Evolutionary conservation across 37 sponge, comb jelly and placozoan genomes (phyloP).

Genomic region (Axinella damicornis): DNA sequence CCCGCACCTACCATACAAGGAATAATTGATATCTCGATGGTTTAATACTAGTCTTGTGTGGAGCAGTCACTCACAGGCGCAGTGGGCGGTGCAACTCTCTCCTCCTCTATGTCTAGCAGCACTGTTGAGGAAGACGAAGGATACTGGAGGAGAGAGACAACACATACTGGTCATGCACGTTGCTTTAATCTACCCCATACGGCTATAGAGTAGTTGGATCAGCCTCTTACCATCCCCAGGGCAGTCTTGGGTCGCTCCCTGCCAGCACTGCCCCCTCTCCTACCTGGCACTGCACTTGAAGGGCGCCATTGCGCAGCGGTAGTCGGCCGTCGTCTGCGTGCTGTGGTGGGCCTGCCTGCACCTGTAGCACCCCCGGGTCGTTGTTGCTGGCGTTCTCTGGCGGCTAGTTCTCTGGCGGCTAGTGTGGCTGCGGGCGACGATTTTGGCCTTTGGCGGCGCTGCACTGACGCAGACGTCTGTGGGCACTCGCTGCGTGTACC

Average conservation of each 20-base stretch:
- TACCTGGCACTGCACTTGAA: not conserved
- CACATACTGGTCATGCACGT: too few relatives aligned
- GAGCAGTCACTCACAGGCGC: constrained; percentile 8
- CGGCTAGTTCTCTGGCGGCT: constrained; percentile 21
- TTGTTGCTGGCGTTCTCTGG: not conserved
- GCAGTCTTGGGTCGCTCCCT: constrained; percentile 51
- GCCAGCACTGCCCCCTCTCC: not conserved
- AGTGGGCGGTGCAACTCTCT: constrained; percentile 10
- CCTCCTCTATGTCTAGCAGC: constrained; percentile 24
- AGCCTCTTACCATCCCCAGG: constrained; percentile 19
- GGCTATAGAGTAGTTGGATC: not conserved
- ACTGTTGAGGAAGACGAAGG: not conserved
- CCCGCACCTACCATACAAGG: constrained; percentile 23
- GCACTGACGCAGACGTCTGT: not conserved
- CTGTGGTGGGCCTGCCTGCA: not conserved
- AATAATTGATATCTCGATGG: not conserved
- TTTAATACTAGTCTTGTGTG: not conserved
- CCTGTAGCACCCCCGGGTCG: too few relatives aligned
- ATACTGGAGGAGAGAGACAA: too few relatives aligned
- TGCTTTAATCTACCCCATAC: too few relatives aligned
- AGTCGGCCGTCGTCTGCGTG: not conserved
- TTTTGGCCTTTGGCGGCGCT: constrained; percentile 42
- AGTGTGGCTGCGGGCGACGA: constrained; percentile 49
- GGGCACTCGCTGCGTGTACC: not conserved
- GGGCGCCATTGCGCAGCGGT: constrained; percentile 7